Evolutionary conservation across 2,113 vertebrate genomes (phyloP), one percentile per base, ranked within the genome.

Genomic region (Cryptotis parvus): DNA sequence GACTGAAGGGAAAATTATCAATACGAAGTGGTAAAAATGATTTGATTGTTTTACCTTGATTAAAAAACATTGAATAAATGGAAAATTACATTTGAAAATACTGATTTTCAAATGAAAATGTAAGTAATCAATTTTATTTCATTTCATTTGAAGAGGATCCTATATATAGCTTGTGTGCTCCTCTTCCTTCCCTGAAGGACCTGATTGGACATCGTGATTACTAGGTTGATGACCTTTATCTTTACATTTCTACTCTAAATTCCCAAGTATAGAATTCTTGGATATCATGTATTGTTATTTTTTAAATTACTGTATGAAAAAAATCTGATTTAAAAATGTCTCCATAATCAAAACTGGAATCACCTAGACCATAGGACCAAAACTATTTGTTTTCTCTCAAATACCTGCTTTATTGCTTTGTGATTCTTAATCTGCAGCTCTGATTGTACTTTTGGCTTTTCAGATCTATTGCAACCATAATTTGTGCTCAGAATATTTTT

Each of bases 301-400:
- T 78, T 24, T 27, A 45, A 37, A 33, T 35, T 31, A 43, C 45
- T 49, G 3, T 87, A n/a, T 24, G 72, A 26, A 78, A 73, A 84
- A 93, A 84, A 93, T 2, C 5, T 61, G n/a, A 49, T 52, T 85
- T 3, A 82, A 92, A 73, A 94, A 52, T 77, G 22, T 85, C 49
- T 88, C 20, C 4, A 20, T 31, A 39, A 4, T 90, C 26, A 91
- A 45, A 86, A 76, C 45, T n/a, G 24, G 45, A 88, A 91, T 39
- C 72, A 8, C 75, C 15, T 91, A 52, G 37, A 69, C 6, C 16
- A n/a, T n/a, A n/a, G n/a, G n/a, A n/a, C n/a, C n/a, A n/a, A n/a
- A n/a, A n/a, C n/a, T n/a, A n/a, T n/a, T n/a, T n/a, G n/a, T n/a
- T n/a, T n/a, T n/a, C n/a, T n/a, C 31, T 70, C 5, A 3, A 74